Conservation (phyloP, 2,113 vertebrate species). For the Boleophthalmus pectinirostris region DNA sequence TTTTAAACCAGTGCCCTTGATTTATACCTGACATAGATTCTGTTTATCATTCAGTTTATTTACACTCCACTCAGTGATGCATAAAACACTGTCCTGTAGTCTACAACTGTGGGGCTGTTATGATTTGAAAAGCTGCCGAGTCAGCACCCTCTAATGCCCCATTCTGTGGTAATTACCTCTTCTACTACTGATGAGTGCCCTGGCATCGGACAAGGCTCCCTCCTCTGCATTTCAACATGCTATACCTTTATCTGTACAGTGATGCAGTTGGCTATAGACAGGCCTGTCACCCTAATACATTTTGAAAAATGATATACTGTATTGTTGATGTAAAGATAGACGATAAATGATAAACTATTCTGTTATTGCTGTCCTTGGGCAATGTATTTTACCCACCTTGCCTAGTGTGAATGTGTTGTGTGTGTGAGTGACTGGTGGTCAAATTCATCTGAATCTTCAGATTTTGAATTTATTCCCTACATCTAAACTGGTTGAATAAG, state of each 20-base stretch:
- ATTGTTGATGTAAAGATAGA: no score
- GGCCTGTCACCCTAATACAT: no score
- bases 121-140: conserved; percentile 36
- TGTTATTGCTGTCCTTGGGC: no score
- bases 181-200: conserved; percentile 46
- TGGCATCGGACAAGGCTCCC: conserved; percentile 32
- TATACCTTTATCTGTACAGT: neutral
- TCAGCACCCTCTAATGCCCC: conserved; percentile 48
- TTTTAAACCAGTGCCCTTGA: neutral
- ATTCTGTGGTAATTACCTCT: conserved; percentile 51
- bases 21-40: neutral
- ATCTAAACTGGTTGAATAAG: no score
- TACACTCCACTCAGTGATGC: conserved; percentile 23
- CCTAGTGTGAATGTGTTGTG: no score
- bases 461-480: no score
- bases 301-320: no score
- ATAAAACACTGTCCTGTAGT: conserved; percentile 32
- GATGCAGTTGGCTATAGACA: neutral
- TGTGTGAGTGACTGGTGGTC: no score
- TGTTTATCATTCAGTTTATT: conserved; percentile 24
- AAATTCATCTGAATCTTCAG: no score
- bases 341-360: no score
- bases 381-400: no score
- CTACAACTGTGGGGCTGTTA: conserved; percentile 30
- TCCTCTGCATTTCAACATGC: neutral